phyloP scores from a whole-genome alignment of 2,113 vertebrate genomes.

The Lynx canadensis region DNA sequence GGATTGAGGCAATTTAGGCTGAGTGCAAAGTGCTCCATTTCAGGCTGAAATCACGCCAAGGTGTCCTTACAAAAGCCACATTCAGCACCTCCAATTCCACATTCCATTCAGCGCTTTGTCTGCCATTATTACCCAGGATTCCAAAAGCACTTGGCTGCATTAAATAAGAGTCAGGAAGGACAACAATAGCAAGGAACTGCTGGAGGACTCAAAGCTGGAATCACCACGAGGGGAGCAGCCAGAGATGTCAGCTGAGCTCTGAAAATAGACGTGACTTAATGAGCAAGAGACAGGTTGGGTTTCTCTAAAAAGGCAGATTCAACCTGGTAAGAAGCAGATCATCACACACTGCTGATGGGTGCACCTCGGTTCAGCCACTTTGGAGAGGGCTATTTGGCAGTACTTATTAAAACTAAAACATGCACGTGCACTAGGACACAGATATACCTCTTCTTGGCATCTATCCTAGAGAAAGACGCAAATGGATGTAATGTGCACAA shows the following conservation, averaged over 20 bases:
- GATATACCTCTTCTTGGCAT: background rate
- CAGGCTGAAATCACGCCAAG: conserved; percentile 53
- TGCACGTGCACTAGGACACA: background rate
- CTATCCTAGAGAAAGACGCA: background rate
- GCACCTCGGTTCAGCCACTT: background rate
- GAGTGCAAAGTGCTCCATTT: conserved; percentile 63
- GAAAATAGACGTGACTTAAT: conserved; percentile 29
- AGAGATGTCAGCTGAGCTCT: conserved; percentile 33
- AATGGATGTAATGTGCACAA: background rate
- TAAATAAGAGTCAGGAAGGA: conserved; percentile 30
- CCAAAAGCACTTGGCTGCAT: conserved; percentile 42
- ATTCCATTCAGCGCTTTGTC: background rate
- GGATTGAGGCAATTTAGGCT: conserved; percentile 46
- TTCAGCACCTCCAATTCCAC: background rate
- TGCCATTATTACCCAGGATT: conserved; percentile 64
- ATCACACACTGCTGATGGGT: background rate
- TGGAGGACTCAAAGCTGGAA: background rate
- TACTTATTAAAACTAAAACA: conserved; percentile 12
- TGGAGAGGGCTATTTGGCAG: background rate
- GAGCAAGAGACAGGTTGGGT: background rate
- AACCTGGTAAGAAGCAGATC: background rate
- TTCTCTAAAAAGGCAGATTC: background rate
- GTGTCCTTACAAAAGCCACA: background rate
- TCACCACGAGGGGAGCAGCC: background rate
- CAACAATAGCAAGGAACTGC: conserved; percentile 33